Conservation (phyloP, 2,113 vertebrate species). For the Pelusios castaneus region DNA sequence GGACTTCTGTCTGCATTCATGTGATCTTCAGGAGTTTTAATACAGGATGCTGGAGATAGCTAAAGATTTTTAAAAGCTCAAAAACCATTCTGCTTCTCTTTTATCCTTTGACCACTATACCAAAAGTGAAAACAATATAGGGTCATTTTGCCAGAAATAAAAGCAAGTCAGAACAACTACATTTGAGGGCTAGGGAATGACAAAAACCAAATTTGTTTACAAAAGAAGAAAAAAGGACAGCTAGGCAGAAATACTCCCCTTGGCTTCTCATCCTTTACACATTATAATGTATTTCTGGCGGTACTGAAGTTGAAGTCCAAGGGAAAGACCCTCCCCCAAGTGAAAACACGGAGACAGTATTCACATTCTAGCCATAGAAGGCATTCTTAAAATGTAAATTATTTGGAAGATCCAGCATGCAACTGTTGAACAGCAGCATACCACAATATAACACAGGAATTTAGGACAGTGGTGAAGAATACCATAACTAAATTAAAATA, state of each 20-base stretch:
- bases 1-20: not conserved
- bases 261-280: not conserved
- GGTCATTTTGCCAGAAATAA: not conserved
- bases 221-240: constrained; percentile 11
- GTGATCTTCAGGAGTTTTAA: not conserved
- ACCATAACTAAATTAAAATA: not conserved
- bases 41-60: constrained; percentile 5
- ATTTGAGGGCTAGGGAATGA: not conserved
- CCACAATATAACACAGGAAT: not conserved
- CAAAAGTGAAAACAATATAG: constrained; percentile 5
- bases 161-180: not conserved
- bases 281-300: not conserved
- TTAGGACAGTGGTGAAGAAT: not conserved
- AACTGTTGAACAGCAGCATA: not conserved
- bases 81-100: not conserved
- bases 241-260: not conserved
- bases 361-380: not conserved
- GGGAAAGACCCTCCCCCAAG: not conserved
- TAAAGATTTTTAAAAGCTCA: not conserved
- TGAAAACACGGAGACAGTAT: not conserved
- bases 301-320: not conserved
- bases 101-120: not conserved
- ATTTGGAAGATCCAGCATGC: not conserved
- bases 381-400: constrained; percentile 1
- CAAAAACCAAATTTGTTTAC: not conserved